Percentiles rank a stretch among this genome's conserved stretches.
These are phyloP conservation scores for Drosophila truncata DNA, from an alignment of 1,140 invertebrate genomes.

Conservation along the genomic window DNA sequence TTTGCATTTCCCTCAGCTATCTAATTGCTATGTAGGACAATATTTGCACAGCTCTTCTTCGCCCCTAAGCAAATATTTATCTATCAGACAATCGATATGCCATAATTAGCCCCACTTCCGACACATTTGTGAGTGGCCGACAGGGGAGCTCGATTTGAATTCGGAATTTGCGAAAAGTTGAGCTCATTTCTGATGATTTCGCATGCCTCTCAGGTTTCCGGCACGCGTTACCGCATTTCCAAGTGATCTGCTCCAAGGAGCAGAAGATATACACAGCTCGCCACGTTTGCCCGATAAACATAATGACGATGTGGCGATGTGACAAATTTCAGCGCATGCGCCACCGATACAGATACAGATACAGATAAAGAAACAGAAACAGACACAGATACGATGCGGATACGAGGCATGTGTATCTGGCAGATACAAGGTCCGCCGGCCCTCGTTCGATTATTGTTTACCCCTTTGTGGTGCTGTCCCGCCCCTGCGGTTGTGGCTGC, in stretches of 20 bases:
- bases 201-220: slow-evolving; percentile 54
- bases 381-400: neutral
- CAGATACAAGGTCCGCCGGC: slow-evolving; percentile 7
- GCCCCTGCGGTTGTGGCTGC: slow-evolving; percentile 4
- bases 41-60: slow-evolving; percentile 9
- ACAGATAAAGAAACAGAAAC: neutral
- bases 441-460: slow-evolving; percentile 12
- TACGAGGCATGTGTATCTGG: slow-evolving; percentile 20
- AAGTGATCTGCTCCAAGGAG: slow-evolving; percentile 30
- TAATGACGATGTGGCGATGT: slow-evolving; percentile 22
- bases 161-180: slow-evolving; percentile 17
- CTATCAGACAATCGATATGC: slow-evolving; percentile 20
- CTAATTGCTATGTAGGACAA: slow-evolving; percentile 31
- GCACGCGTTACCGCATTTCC: slow-evolving; percentile 53
- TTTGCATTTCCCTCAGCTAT: neutral
- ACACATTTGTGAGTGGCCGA: slow-evolving; percentile 21
- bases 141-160: slow-evolving; percentile 8
- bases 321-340: slow-evolving; percentile 42
- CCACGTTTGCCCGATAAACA: slow-evolving; percentile 33
- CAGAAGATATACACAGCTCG: neutral
- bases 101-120: slow-evolving; percentile 45
- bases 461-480: neutral
- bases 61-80: slow-evolving; percentile 8
- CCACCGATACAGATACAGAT: slow-evolving; percentile 6
- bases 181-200: slow-evolving; percentile 45